Conservation (phyloP, 2,797 vertebrate species). For the Pampus argenteus region DNA sequence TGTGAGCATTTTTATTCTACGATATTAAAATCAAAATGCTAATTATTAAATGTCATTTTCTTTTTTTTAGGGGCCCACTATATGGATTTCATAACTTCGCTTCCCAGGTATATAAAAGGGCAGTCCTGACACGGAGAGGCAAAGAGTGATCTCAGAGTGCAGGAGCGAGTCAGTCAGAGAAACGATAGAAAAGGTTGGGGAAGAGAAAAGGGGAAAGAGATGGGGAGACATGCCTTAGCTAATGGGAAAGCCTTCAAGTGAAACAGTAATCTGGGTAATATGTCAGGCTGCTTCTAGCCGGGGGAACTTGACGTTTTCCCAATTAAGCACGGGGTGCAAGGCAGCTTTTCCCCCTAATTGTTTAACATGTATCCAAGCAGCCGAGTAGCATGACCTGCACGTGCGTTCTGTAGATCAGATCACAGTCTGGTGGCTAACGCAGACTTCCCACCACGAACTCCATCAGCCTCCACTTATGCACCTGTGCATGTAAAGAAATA, state of each 20-base stretch:
- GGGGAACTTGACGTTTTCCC: conserved; percentile 68
- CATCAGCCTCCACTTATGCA: conserved; percentile 43
- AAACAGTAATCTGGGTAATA: conserved; percentile 78
- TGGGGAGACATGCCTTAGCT: conserved; percentile 57
- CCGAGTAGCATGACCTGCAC: conserved; percentile 45
- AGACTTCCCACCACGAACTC: conserved; percentile 22
- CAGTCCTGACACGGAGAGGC: conserved; percentile 13
- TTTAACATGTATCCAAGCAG: conserved; percentile 63
- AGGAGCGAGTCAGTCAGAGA: conserved; percentile 20
- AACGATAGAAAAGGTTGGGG: conserved; percentile 21
- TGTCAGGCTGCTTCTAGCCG: conserved; percentile 69
- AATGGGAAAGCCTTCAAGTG: conserved; percentile 73
- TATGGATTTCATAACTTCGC: conserved; percentile 17
- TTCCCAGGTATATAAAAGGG: conserved; percentile 27
- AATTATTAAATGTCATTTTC: too few relatives aligned
- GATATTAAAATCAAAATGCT: too few relatives aligned
- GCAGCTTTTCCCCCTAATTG: conserved; percentile 66
- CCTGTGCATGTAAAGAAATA: conserved; percentile 22
- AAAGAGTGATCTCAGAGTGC: conserved; percentile 20
- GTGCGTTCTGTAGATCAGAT: conserved; percentile 50
- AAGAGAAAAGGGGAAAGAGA: conserved; percentile 40
- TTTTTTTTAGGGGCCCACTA: too few relatives aligned
- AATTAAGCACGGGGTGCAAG: conserved; percentile 71
- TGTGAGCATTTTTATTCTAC: too few relatives aligned
- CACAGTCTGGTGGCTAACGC: conserved; percentile 56